These are phyloP conservation scores for Myotis vivesi DNA, from an alignment of 2,797 vertebrate genomes.

Conservation along the genomic window DNA sequence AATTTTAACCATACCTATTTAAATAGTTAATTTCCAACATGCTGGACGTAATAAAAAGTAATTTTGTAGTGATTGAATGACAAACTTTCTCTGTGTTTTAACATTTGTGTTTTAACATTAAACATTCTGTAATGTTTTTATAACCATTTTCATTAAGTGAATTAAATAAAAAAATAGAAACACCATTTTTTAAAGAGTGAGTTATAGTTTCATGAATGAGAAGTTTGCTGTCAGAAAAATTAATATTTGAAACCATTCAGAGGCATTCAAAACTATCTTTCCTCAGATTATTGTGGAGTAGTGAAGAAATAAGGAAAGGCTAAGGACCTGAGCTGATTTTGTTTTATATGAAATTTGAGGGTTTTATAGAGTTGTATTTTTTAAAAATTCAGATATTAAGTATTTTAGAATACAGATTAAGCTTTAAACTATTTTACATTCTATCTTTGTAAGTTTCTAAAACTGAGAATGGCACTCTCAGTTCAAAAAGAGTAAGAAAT, in stretches of 20 bases:
- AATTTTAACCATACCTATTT: constrained; percentile 60
- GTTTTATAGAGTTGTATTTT: constrained; percentile 36
- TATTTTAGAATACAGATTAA: constrained; percentile 87
- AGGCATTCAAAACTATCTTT: constrained; percentile 60
- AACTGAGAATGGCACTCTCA: constrained; percentile 72
- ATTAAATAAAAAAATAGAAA: constrained; percentile 78
- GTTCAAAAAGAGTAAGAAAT: constrained; percentile 88
- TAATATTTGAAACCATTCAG: constrained; percentile 71
- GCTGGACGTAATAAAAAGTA: constrained; percentile 64
- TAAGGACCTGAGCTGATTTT: constrained; percentile 1
- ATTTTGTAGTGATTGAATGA: constrained; percentile 67
- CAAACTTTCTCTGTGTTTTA: constrained; percentile 72
- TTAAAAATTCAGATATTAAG: constrained; percentile 85
- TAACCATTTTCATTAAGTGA: constrained; percentile 79
- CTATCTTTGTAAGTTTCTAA: constrained; percentile 86
- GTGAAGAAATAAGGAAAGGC: constrained; percentile 58
- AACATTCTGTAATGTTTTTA: constrained; percentile 78
- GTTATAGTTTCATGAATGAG: constrained; percentile 75
- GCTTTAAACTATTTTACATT: constrained; percentile 83
- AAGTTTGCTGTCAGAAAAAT: constrained; percentile 69
- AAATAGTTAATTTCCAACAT: constrained; percentile 72
- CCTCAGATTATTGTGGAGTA: constrained; percentile 41
- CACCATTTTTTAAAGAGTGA: constrained; percentile 63
- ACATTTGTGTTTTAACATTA: constrained; percentile 76
- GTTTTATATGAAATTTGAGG: not conserved